These are phyloP conservation scores for Ciconia maguari DNA, from an alignment of 2,113 vertebrate genomes.

Conservation along the genomic window DNA sequence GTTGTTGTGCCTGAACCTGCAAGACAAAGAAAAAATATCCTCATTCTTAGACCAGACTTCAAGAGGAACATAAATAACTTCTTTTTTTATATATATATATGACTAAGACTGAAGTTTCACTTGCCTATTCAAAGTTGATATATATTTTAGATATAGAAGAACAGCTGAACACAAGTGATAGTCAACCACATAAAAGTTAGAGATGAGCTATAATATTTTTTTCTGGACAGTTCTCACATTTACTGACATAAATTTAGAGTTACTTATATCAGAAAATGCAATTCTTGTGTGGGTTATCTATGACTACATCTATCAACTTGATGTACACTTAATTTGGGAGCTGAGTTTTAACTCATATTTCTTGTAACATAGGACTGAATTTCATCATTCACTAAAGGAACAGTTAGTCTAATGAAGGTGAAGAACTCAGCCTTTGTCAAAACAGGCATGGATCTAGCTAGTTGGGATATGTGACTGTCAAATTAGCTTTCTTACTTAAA, in stretches of 20 bases:
- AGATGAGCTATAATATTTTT: background rate
- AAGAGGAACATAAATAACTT: background rate
- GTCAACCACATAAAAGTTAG: background rate
- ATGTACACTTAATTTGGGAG: background rate
- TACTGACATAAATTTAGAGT: background rate
- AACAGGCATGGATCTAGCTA: background rate
- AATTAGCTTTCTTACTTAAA: background rate
- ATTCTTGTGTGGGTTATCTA: background rate
- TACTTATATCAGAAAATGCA: background rate
- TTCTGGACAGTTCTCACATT: background rate
- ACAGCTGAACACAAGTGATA: background rate
- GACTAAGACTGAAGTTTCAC: background rate
- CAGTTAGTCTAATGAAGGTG: background rate
- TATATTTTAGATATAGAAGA: background rate
- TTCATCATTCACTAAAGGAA: background rate
- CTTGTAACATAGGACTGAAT: background rate
- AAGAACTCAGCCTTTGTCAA: background rate
- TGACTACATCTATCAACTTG: background rate
- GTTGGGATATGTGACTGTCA: background rate
- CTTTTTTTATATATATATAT: background rate
- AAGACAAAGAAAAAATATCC: slow-evolving; percentile 24
- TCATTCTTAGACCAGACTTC: background rate
- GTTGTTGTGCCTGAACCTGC: background rate
- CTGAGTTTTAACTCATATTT: background rate
- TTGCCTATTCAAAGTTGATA: background rate